A percentile compares a stretch with the other conserved stretches of the same genome.
phyloP scores from a whole-genome alignment of 2,888 invertebrate species.

The Rhagonycha lutea region DNA sequence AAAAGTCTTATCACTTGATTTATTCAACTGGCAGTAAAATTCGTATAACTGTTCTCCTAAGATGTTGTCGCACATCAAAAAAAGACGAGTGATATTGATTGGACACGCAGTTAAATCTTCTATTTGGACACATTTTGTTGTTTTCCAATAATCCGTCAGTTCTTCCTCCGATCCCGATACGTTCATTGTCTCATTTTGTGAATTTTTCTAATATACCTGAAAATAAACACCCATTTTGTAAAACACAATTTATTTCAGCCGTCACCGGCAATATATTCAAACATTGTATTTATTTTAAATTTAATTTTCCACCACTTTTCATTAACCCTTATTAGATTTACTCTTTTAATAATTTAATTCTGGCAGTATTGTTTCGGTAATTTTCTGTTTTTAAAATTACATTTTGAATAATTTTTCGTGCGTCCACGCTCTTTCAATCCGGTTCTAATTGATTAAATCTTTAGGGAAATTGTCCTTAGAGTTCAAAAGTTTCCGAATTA shows the following conservation, averaged over 20 bases:
- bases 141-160: constrained; percentile 18
- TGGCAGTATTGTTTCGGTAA: not conserved
- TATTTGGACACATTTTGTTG: constrained; percentile 18
- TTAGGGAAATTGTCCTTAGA: not conserved
- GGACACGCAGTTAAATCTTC: constrained; percentile 15
- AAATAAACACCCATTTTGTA: not conserved
- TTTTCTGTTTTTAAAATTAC: not conserved
- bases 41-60: constrained; percentile 30
- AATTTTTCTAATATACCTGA: constrained; percentile 9
- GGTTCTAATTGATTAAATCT: not conserved
- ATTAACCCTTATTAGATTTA: not conserved
- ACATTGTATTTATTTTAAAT: not conserved
- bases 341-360: not conserved
- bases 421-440: not conserved
- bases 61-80: constrained; percentile 28
- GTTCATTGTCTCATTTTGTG: constrained; percentile 20
- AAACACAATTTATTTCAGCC: not conserved
- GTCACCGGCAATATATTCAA: not conserved
- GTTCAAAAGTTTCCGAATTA: not conserved
- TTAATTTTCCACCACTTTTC: not conserved
- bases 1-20: constrained; percentile 29
- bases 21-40: constrained; percentile 33
- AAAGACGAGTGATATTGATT: constrained; percentile 18
- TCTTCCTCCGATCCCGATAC: constrained; percentile 1
- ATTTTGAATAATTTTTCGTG: not conserved